A percentile compares a stretch with the other conserved stretches of the same genome.
Conservation (phyloP, 2,888 invertebrate genomes). For the Blomia tropicalis region DNA sequence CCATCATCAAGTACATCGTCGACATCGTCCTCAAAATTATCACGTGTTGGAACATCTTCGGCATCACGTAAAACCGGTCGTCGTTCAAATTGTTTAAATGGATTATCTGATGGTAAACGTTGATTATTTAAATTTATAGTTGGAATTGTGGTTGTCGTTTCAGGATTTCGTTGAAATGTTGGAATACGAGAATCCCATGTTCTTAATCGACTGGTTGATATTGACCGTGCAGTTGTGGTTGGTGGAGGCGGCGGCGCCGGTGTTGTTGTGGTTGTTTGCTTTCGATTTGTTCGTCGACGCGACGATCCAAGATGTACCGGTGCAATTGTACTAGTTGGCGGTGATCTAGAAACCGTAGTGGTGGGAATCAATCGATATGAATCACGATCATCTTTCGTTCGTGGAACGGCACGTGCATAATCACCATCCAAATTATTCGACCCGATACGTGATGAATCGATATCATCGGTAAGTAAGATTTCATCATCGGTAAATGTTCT, state of each 20-base stretch:
- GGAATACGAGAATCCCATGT: neutral
- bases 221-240: neutral
- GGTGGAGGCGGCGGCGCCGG: neutral
- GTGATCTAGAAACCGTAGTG: neutral
- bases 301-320: neutral
- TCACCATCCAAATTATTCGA: slow-evolving; percentile 7
- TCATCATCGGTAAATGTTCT: neutral
- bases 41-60: neutral
- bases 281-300: neutral
- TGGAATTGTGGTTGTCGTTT: too few species aligned
- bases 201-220: neutral
- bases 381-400: neutral
- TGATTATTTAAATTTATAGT: neutral
- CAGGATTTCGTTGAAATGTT: neutral
- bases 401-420: neutral
- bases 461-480: neutral
- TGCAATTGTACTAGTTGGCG: neutral
- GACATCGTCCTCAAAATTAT: slow-evolving; percentile 6
- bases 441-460: neutral
- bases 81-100: slow-evolving; percentile 13
- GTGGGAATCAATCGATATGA: slow-evolving; percentile 4
- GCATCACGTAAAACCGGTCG: neutral
- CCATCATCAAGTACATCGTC: neutral
- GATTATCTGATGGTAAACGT: neutral
- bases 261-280: neutral